Evolutionary conservation across 2,113 vertebrate species (phyloP).

Genomic region (Strix uralensis): DNA sequence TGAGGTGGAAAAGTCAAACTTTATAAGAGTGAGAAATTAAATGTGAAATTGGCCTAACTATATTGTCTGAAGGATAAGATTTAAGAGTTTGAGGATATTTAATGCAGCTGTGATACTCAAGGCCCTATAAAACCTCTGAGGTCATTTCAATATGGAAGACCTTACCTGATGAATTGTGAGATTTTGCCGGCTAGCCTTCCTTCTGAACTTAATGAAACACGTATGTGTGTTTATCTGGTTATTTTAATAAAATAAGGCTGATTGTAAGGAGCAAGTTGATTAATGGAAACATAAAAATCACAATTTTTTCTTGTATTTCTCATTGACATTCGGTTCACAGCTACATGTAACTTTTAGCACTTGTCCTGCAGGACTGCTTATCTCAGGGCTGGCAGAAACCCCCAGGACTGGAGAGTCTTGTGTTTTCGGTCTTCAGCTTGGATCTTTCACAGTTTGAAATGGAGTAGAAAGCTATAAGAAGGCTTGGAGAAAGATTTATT

Average conservation of each 20-base stretch:
- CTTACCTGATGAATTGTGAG: neutral
- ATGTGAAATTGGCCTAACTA: neutral
- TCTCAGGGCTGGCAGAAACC: neutral
- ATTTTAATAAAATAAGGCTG: neutral
- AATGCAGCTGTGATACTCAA: neutral
- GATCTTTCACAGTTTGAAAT: neutral
- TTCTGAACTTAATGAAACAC: neutral
- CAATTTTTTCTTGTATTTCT: accelerated
- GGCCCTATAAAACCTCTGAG: neutral
- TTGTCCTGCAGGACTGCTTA: neutral
- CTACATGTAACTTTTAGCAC: neutral
- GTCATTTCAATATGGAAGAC: neutral
- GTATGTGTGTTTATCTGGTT: neutral
- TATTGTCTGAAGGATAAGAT: neutral
- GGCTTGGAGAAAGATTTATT: neutral
- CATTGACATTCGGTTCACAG: neutral
- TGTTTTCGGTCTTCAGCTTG: neutral
- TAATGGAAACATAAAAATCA: neutral
- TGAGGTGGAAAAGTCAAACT: slow-evolving; percentile 23
- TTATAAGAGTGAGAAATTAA: neutral
- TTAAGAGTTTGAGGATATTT: neutral
- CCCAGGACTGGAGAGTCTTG: neutral
- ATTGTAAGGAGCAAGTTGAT: neutral
- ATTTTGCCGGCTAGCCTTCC: neutral
- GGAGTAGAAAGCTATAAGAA: neutral